Evolutionary conservation across 2,797 vertebrate genomes (phyloP), one percentile per base, ranked within the genome.

Genomic region (Lateolabrax maculatus): DNA sequence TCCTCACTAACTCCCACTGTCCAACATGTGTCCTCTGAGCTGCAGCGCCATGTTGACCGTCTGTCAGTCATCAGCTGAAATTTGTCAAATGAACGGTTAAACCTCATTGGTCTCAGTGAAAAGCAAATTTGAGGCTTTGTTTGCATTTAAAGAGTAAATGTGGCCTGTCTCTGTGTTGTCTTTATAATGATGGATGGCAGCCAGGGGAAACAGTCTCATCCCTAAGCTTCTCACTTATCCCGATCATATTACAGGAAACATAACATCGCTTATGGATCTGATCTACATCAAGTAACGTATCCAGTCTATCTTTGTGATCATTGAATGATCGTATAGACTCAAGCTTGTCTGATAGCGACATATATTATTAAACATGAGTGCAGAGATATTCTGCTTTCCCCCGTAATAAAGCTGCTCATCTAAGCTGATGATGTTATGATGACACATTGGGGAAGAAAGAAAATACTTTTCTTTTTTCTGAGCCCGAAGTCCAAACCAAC

Each of bases 51-150:
- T 61, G 44, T 55, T 49, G 67, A 44, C 61, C 15, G 61, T 31
- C 29, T 6, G 52, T 80, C 69, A 44, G 15, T 18, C 37, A 10
- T 46, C 21, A 34, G 5, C 66, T 48, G 31, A 31, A 75, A 66
- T 71, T 77, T 72, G 62, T 61, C 10, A 43, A 39, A 69, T 64
- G 0, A 39, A 65, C 61, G 53, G 68, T 80, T 65, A 71, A 82
- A 64, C 18, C 43, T 70, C 9, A 12, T 0, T 3, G 5, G 36
- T 18, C 19, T 77, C 0, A 29, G 43, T 0, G 0, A 18, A 55
- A 64, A 81, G 52, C 58, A 55, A 62, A 62, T 43, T 16, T 44
- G 31, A 77, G 34, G 12, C 27, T 21, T 41, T 79, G 56, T 83
- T 79, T 79, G 66, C 7, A 41, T 56, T 52, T 11, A 31, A 37